Evolutionary conservation across 2,113 vertebrate genomes (phyloP).

Genomic region (Panurus biarmicus): DNA sequence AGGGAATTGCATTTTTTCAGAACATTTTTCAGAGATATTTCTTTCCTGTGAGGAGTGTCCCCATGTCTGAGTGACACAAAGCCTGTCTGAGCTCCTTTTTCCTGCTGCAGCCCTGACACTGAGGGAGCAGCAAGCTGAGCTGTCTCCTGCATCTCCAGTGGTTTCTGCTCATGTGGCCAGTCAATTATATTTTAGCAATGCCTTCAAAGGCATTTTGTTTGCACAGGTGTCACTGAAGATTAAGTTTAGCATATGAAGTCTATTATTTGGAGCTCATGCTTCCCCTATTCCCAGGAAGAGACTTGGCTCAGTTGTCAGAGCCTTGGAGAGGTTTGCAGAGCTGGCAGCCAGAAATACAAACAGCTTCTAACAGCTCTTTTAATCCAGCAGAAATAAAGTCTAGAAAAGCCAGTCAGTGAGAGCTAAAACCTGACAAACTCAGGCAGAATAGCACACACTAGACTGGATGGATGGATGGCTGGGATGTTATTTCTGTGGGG

Average conservation of each 20-base stretch:
- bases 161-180: rapidly evolving
- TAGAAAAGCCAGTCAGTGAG: not conserved
- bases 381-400: not conserved
- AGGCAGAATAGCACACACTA: not conserved
- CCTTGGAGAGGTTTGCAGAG: conserved; percentile 27
- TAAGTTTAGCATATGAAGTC: not conserved
- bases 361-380: not conserved
- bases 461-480: too few species aligned
- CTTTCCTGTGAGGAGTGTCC: not conserved
- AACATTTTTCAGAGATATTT: not conserved
- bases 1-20: not conserved
- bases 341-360: conserved; percentile 30
- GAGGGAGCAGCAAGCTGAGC: not conserved
- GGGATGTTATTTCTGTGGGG: not conserved
- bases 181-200: not conserved
- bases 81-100: not conserved
- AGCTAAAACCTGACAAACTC: not conserved
- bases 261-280: conserved; percentile 5
- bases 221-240: conserved; percentile 16
- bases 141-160: not conserved
- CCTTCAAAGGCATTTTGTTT: not conserved
- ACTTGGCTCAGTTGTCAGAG: conserved; percentile 6
- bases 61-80: rapidly evolving
- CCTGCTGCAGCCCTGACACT: rapidly evolving
- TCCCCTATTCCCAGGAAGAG: not conserved